phyloP scores from a whole-genome alignment of 2,888 invertebrate genomes.

The Rhopalosiphum nymphaeae region DNA sequence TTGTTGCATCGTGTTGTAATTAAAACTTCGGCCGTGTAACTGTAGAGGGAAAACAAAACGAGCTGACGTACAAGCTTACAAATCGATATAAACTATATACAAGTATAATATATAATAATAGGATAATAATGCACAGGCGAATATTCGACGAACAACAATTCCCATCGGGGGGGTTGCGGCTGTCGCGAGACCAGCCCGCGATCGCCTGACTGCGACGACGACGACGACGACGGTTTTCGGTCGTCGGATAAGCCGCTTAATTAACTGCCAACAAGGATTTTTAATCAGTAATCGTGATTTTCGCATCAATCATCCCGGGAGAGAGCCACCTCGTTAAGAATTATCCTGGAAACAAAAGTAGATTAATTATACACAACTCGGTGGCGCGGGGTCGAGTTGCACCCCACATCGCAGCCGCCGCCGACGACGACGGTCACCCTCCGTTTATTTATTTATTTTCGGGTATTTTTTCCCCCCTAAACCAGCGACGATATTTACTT shows the following conservation, averaged over 20 bases:
- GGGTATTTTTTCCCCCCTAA: neutral
- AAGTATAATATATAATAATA: neutral
- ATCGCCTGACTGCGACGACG: slow-evolving; percentile 1
- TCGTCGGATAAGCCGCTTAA: slow-evolving; percentile 59
- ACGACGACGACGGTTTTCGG: slow-evolving; percentile 11
- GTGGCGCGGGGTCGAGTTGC: slow-evolving; percentile 50
- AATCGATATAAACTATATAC: neutral
- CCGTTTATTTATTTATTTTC: slow-evolving; percentile 59
- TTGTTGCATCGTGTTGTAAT: slow-evolving; percentile 4
- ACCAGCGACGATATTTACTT: neutral
- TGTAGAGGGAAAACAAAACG: neutral
- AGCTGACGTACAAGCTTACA: neutral
- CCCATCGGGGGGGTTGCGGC: slow-evolving; percentile 13
- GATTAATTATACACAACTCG: slow-evolving; percentile 59
- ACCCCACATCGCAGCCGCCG: neutral
- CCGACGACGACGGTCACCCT: slow-evolving; percentile 1
- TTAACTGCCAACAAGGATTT: slow-evolving; percentile 63
- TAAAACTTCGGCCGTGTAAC: neutral
- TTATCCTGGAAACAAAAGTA: slow-evolving; percentile 60
- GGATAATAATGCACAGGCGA: slow-evolving; percentile 1
- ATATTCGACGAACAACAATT: slow-evolving; percentile 4
- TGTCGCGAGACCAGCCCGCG: slow-evolving; percentile 11
- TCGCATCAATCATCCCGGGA: slow-evolving; percentile 62
- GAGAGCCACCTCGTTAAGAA: slow-evolving; percentile 61
- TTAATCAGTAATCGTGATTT: slow-evolving; percentile 63